These are phyloP conservation scores for Cotesia vestalis DNA, from an alignment of 1,140 invertebrate genomes.

Conservation along the genomic window DNA sequence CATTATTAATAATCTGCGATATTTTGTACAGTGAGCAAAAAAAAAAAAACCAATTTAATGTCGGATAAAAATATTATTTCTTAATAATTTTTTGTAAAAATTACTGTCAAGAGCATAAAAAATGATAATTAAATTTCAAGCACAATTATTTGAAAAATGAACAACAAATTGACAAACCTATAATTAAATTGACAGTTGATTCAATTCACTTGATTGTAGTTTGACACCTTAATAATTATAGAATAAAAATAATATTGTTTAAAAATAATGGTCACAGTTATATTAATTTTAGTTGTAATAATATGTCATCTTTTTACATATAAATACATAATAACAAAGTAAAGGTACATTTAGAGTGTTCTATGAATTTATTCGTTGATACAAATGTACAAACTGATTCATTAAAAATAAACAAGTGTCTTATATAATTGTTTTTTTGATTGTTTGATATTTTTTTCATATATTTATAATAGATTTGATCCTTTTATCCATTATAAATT, in stretches of 20 bases:
- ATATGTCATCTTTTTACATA: conserved; percentile 41
- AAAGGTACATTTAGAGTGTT: conserved; percentile 36
- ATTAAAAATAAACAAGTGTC: conserved; percentile 54
- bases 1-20: conserved; percentile 34
- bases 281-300: conserved; percentile 5
- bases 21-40: conserved; percentile 47
- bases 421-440: conserved; percentile 36
- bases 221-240: not conserved
- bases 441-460: not conserved
- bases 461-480: not conserved
- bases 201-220: too few relatives aligned
- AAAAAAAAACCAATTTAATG: conserved; percentile 15
- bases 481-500: not conserved
- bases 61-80: not conserved
- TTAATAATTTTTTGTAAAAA: not conserved
- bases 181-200: conserved; percentile 9
- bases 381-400: conserved; percentile 55
- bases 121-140: conserved; percentile 24
- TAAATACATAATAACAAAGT: conserved; percentile 20
- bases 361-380: conserved; percentile 52
- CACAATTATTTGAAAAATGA: conserved; percentile 13
- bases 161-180: not conserved
- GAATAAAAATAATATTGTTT: conserved; percentile 22
- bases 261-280: conserved; percentile 29
- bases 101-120: not conserved